Evolutionary conservation across 2,797 vertebrate genomes (phyloP), one percentile per base, ranked within the genome.

Genomic region (Calcarius lapponicus): DNA sequence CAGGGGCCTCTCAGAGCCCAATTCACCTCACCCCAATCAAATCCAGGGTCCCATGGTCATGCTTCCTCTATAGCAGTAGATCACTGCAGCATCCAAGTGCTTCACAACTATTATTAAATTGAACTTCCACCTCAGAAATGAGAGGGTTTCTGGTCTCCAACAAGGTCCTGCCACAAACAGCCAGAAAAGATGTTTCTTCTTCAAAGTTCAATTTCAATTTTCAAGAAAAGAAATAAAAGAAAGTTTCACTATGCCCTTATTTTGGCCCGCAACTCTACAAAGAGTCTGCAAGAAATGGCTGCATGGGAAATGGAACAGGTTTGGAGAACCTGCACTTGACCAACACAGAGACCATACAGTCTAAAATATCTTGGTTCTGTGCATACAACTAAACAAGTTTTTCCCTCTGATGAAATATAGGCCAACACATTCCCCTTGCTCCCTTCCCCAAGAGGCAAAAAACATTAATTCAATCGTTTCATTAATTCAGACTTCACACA

Each of bases 401-500:
- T 81, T 91, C 48, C 45, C 69, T 92, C 65, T 58, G 21, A 88
- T 88, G 50, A 94, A 97, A 97, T 96, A 75, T 93, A 96, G 93
- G 96, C 65, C 94, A 97, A 86, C 8, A 18, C 11, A 0, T 60
- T 91, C 91, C 95, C 94, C 80, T 21, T 53, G 48, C 94, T 92
- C 58, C 42, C 80, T 75, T 96, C 80, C 94, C 93, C 84, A 88
- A 67, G 94, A 94, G 96, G 79, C 79, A 88, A n/a, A 71, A 78
- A 93, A 29, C 73, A 85, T 88, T 95, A 97, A 97, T 96, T 95
- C 91, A 94, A 81, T 86, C 13, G 3, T 93, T 95, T 95, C 92
- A 96, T 97, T 96, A 96, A 96, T 92, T 96, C 86, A 93, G 42
- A 86, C 78, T 96, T 95, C 69, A 83, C 78, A 97, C 88, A 95